Base-by-base conservation (phyloP, 2,113 vertebrate genomes). In the Pitta sordida region DNA sequence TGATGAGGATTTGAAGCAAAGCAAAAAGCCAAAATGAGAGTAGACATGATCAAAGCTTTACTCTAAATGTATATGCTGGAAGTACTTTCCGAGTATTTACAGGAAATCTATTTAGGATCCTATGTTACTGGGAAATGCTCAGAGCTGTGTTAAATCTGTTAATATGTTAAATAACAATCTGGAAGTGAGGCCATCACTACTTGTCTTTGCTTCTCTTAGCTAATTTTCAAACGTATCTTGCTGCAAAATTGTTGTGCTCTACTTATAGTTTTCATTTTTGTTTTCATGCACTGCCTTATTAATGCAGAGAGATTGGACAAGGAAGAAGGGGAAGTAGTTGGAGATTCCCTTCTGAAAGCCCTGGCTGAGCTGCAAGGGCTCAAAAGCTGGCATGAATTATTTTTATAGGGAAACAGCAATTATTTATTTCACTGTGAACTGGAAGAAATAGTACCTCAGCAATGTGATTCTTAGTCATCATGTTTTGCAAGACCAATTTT, bases 401-500 rank as follows among this genome's bases (percentile, higher is more conserved):
- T 94, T 86, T 88, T 74, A 64, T 41, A 85, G 48, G 48, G 62
- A 60, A 87, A 75, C 8, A 87, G 74, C 64, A 91, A 65, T 96
- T 87, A 85, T n/a, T 84, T 30, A 58, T 88, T 79, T 87, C 55
- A 36, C 36, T 83, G 51, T 78, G 69, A 83, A 79, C 20, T 92
- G 69, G 80, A 92, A 83, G 80, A 75, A 78, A 78, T 55, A 86
- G 27, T 59, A 52, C 30, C 80, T 95, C 86, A 67, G 83, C 88
- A 96, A 67, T 56, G 86, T 96, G 95, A 90, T 95, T 94, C 75
- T 96, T 93, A 96, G 90, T 95, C 85, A 88, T 91, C 67, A 7
- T 83, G 68, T 95, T 93, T 95, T 95, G 86, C 75, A 90, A 91
- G 86, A 78, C 17, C 18, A 9, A 64, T 96, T 89, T 91, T 86